phyloP scores from a whole-genome alignment of 2,888 invertebrate genomes.

The Myathropa florea region DNA sequence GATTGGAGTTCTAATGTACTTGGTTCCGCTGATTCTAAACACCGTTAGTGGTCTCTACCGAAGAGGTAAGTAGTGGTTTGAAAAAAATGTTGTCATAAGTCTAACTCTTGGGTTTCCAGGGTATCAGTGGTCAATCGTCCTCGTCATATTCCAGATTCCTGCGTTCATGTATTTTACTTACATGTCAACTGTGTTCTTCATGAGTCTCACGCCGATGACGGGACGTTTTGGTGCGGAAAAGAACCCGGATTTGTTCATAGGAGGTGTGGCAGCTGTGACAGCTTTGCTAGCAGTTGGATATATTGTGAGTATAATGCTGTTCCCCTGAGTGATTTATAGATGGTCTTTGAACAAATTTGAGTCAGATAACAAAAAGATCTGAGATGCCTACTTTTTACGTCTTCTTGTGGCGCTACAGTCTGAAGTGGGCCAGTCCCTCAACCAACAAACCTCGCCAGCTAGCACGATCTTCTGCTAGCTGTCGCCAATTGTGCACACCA shows the following conservation, averaged over 20 bases:
- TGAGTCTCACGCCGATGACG: constrained; percentile 83
- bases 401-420: no score
- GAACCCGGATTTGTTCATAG: constrained; percentile 83
- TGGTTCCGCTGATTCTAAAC: constrained; percentile 75
- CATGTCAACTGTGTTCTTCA: constrained; percentile 80
- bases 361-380: no score
- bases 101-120: constrained; percentile 6
- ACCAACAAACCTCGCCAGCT: no score
- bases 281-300: constrained; percentile 77
- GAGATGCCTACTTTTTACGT: no score
- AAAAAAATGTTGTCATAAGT: neutral
- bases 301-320: constrained; percentile 74
- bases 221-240: constrained; percentile 82
- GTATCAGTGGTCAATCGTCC: constrained; percentile 67
- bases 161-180: constrained; percentile 81
- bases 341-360: no score
- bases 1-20: constrained; percentile 77
- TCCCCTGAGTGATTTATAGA: no score
- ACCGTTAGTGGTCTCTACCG: constrained; percentile 75
- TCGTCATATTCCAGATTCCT: constrained; percentile 78
- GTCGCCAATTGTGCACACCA: no score
- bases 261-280: constrained; percentile 77
- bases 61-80: constrained; percentile 72
- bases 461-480: no score
- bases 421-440: no score